Percentiles rank a stretch among this genome's conserved stretches.
Evolutionary conservation across 2,113 vertebrate genomes (phyloP).

Genomic region (Daphoenositta chrysoptera): DNA sequence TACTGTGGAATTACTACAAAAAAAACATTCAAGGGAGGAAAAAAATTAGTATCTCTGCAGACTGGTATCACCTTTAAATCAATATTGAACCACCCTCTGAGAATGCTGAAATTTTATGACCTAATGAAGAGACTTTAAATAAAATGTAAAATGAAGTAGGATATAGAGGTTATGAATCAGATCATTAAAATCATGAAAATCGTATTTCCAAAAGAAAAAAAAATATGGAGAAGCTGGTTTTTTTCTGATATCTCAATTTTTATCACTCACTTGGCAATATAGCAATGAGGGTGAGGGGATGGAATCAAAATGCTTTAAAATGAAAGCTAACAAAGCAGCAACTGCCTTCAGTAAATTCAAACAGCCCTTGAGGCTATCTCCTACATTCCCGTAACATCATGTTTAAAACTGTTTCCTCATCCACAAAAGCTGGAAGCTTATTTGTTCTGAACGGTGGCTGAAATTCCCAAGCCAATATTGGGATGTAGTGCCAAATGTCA

Average conservation of each 20-base stretch:
- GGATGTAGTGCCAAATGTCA: background rate
- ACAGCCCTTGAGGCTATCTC: background rate
- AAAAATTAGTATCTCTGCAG: background rate
- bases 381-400: background rate
- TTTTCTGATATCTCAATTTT: background rate
- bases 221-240: background rate
- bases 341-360: background rate
- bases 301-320: background rate
- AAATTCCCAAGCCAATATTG: background rate
- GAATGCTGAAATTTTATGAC: background rate
- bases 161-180: background rate
- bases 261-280: background rate
- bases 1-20: background rate
- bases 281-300: background rate
- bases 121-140: background rate
- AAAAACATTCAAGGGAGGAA: background rate
- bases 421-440: background rate
- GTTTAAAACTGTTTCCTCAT: background rate
- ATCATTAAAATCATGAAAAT: background rate
- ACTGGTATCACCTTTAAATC: background rate
- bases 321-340: background rate
- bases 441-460: background rate
- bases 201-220: background rate
- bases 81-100: background rate
- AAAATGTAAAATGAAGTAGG: background rate